Conservation (phyloP, 2,888 invertebrate genomes). For the Drosophila barbarae region DNA sequence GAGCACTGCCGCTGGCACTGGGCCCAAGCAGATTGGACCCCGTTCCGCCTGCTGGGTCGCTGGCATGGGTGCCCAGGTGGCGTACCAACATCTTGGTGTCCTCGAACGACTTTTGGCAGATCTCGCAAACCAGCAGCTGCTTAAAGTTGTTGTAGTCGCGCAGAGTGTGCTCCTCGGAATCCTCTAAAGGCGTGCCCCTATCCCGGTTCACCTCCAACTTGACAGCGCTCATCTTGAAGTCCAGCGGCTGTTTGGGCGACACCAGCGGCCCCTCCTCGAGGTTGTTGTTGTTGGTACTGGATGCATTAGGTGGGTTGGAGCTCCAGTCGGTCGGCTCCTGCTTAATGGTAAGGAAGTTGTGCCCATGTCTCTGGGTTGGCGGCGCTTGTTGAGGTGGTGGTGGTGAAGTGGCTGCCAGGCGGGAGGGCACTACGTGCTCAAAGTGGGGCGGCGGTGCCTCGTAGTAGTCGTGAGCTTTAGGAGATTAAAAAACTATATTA, state of each 20-base stretch:
- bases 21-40: slow-evolving; percentile 54
- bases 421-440: slow-evolving; percentile 60
- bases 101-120: slow-evolving; percentile 91
- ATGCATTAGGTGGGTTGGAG: slow-evolving; percentile 47
- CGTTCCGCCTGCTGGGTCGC: slow-evolving; percentile 80
- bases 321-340: slow-evolving; percentile 87
- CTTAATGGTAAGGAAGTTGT: slow-evolving; percentile 79
- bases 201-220: slow-evolving; percentile 64
- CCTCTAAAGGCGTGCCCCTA: slow-evolving; percentile 48
- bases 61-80: slow-evolving; percentile 89
- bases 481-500: background rate
- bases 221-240: slow-evolving; percentile 69
- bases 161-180: slow-evolving; percentile 66
- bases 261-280: slow-evolving; percentile 42
- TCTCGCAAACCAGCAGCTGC: slow-evolving; percentile 89
- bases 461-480: slow-evolving; percentile 62
- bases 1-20: slow-evolving; percentile 40
- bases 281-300: slow-evolving; percentile 52
- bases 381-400: slow-evolving; percentile 35
- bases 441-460: slow-evolving; percentile 50
- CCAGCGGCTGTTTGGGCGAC: slow-evolving; percentile 73
- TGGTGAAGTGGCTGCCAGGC: slow-evolving; percentile 52
- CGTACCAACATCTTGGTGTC: slow-evolving; percentile 91
- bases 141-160: slow-evolving; percentile 82
- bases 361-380: slow-evolving; percentile 48